A percentile compares a stretch with the other conserved stretches of the same genome.
phyloP scores from a whole-genome alignment of 1,140 invertebrate species.

The Calycopis cecrops region DNA sequence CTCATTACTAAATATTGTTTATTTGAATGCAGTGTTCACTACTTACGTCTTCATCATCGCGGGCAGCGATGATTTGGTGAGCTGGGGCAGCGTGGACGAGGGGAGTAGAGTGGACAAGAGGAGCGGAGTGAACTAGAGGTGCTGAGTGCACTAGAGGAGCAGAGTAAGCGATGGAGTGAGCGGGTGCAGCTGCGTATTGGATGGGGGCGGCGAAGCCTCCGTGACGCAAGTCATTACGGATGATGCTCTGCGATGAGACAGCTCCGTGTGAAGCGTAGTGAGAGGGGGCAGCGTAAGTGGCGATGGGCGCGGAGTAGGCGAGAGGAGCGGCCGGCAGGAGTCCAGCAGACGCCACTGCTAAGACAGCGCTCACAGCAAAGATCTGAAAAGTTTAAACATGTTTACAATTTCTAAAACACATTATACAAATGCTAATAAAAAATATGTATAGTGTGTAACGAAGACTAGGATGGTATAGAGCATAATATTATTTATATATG shows the following conservation, averaged over 20 bases:
- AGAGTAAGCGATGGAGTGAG: conserved; percentile 5
- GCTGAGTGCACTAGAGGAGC: conserved; percentile 31
- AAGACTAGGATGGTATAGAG: too few relatives aligned
- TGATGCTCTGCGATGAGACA: conserved; percentile 55
- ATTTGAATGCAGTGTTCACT: too few relatives aligned
- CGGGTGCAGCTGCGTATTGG: conserved; percentile 16
- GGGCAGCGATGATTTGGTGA: not conserved
- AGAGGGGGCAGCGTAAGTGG: too few relatives aligned
- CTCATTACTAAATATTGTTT: too few relatives aligned
- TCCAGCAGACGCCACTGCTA: conserved; percentile 30
- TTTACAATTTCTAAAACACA: too few relatives aligned
- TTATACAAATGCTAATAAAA: too few relatives aligned
- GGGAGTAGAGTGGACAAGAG: conserved; percentile 29
- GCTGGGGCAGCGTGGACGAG: conserved; percentile 5
- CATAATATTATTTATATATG: too few relatives aligned
- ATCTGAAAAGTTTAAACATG: conserved; percentile 14
- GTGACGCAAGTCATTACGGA: conserved; percentile 38
- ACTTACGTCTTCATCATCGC: conserved; percentile 27
- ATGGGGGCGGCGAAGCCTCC: conserved; percentile 30
- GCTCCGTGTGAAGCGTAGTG: conserved; percentile 46
- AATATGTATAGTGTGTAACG: too few relatives aligned
- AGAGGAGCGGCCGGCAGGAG: conserved; percentile 28
- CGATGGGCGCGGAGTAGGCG: too few relatives aligned
- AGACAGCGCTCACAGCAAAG: conserved; percentile 24
- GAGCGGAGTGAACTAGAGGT: conserved; percentile 37